Evolutionary conservation across 1,140 invertebrate genomes (phyloP).

Genomic region (Lordiphosa stackelbergi): DNA sequence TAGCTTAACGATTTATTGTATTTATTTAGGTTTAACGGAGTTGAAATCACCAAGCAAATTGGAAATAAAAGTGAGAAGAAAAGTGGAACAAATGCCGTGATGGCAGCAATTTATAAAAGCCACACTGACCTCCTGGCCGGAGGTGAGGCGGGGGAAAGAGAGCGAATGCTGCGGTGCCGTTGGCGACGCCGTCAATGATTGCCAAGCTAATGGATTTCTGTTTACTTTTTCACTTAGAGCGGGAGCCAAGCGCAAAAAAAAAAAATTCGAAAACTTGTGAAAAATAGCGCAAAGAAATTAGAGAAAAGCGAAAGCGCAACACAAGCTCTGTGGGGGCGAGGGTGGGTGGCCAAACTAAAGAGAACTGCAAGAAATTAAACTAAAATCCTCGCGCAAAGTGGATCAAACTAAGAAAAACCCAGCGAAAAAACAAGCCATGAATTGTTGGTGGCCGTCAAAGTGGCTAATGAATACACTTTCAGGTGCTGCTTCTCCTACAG

Average conservation of each 20-base stretch:
- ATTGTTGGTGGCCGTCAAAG: not conserved
- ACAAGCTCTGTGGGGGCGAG: constrained; percentile 28
- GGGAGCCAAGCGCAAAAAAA: constrained; percentile 27
- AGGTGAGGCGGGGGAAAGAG: not conserved
- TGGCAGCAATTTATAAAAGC: constrained; percentile 72
- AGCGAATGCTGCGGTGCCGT: constrained; percentile 33
- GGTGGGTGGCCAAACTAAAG: constrained; percentile 15
- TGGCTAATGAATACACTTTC: constrained; percentile 10
- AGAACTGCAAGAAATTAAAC: constrained; percentile 70
- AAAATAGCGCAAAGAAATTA: constrained; percentile 73
- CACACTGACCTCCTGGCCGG: constrained; percentile 35
- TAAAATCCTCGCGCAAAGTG: constrained; percentile 70
- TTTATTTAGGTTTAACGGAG: constrained; percentile 53
- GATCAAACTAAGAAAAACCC: constrained; percentile 57
- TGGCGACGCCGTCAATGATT: constrained; percentile 72
- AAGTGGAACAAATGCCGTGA: constrained; percentile 65
- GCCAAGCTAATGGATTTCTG: constrained; percentile 76
- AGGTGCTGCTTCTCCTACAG: too few species aligned
- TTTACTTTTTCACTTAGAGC: constrained; percentile 75
- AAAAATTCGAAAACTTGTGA: constrained; percentile 37
- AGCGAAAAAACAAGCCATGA: constrained; percentile 13
- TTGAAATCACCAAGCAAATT: constrained; percentile 34
- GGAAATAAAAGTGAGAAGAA: constrained; percentile 39
- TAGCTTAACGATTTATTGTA: constrained; percentile 38
- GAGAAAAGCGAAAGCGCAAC: constrained; percentile 68